Base-by-base conservation (phyloP, 35 echinoderm and acorn worm species). In the Ptychodera flava region DNA sequence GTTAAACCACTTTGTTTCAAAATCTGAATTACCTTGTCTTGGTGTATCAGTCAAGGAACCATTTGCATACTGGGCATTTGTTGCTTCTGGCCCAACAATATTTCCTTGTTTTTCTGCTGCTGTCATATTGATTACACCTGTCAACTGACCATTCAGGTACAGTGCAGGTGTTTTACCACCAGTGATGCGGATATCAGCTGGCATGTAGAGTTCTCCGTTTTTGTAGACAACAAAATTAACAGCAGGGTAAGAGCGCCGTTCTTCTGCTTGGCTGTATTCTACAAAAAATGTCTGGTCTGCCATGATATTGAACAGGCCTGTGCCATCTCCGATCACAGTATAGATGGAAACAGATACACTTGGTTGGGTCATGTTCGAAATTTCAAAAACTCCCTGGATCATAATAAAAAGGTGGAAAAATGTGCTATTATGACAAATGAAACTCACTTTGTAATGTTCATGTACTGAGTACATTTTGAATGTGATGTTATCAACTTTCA, bases 41-140 rank as follows among this genome's bases (percentile, higher is more conserved):
- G n/a, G n/a, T n/a, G n/a, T n/a, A n/a, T n/a, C n/a, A n/a, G n/a
- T n/a, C n/a, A n/a, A 97, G 1, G 91, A 77, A 0, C 94, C 94
- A 90, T 97, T 90, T 45, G 90, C 92, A 38, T 93, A 31, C 36
- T 97, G 94, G 16, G 81, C 45, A 83, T 92, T 97, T 29, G 85
- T 97, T 78, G 91, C 91, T 82, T 97, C 88, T 16, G 82, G 77
- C 37, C 94, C 94, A 31, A 97, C 77, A 31, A 87, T 86, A 1
- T 90, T 34, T 75, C 85, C 85, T 33, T 91, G 92, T 16, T 33
- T 80, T 78, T 93, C 94, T 37, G 86, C 91, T 22, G 88, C 37
- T 15, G 94, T 97, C 33, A 93, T 79, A 35, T 97, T 97, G 35
- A 90, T 90, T 0, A 97, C 94, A 15, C 94, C 94, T 77, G 83